Base-by-base conservation (phyloP, 2,797 vertebrate species). In the Anolis apletophallus region DNA sequence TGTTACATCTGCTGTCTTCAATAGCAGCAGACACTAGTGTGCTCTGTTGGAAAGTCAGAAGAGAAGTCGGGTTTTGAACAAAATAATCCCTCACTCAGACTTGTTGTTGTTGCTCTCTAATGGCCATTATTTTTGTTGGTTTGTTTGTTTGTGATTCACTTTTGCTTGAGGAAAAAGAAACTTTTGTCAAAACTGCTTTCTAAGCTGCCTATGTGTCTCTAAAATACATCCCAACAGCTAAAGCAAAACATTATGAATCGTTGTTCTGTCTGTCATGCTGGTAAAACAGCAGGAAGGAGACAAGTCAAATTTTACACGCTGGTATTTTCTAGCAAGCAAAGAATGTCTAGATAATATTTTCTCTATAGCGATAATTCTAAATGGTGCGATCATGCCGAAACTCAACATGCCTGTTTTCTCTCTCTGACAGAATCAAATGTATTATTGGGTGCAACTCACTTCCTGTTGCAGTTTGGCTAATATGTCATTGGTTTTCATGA, bases 31-130 rank as follows among this genome's bases (percentile, higher is more conserved):
- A 89, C 87, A 76, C 8, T 84, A 76, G 34, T 0, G 0, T 75
- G 88, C 90, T 72, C 90, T 72, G 71, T 76, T 89, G 84, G 90
- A 90, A 91, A 71, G 57, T 71, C 36, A 81, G 82, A 91, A 93
- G 29, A 88, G 86, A 91, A 91, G 21, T 32, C 68, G 46, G 10
- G 36, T 80, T 87, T 89, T 90, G 40, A 90, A 90, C 83, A 91
- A 94, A 90, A 91, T 92, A 89, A 91, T 91, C 72, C 21, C 34
- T 76, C 26, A n/a, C 34, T 79, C 36, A 32, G 2, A 75, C 21
- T 88, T 77, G 83, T 57, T 90, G 84, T 81, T 88, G 9, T 90
- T 89, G 54, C 67, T 88, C 83, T 76, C 81, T 87, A 23, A 68
- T 50, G 54, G 68, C 84, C 61, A 6, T n/a, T 82, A 21, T 11